Base-by-base conservation (phyloP, 1,140 invertebrate species). In the Nebria ingens region DNA sequence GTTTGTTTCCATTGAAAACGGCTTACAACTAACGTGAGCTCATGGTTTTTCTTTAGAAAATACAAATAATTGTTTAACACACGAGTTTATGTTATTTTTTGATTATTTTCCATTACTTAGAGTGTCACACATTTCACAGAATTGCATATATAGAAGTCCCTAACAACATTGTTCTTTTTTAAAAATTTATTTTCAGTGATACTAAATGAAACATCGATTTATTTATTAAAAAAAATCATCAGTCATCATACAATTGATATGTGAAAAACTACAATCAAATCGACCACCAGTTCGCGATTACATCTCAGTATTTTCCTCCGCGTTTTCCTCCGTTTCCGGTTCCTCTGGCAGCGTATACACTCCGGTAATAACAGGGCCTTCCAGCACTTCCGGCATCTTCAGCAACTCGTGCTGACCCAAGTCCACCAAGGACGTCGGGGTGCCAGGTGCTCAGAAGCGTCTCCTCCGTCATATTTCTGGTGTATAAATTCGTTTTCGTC, bases 331-430 rank as follows among this genome's bases (percentile, higher is more conserved):
- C 51, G 76, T 70, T 65, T 83, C 81, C 53, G 81, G 79, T 58
- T 82, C 79, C 64, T 82, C 80, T 23, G 78, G 75, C 49, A 83
- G 68, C n/a, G 80, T 82, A 57, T 82, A 82, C 11, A 81, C 80
- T 1, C 79, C 77, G 2, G 74, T 71, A 50, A 73, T 68, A 20
- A 73, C 69, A 2, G 65, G 62, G 19, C 66, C 67, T 62, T 71
- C 69, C 9, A 71, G 56, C 11, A 70, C 67, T 62, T 71, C 70
- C 15, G 70, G 66, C 59, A 71, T 70, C 58, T 70, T 70, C 19
- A 65, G 53, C 34, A 65, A 38, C 51, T 66, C 64, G 42, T 64
- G 62, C 11, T 61, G 4, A 45, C 61, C 56, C 45, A 65, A 25
- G 62, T 74, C 59, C 62, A 70, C 52, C 75, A 75, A 64, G 63